Evolutionary conservation across 2,113 vertebrate genomes (phyloP).

Genomic region (Pteronura brasiliensis): DNA sequence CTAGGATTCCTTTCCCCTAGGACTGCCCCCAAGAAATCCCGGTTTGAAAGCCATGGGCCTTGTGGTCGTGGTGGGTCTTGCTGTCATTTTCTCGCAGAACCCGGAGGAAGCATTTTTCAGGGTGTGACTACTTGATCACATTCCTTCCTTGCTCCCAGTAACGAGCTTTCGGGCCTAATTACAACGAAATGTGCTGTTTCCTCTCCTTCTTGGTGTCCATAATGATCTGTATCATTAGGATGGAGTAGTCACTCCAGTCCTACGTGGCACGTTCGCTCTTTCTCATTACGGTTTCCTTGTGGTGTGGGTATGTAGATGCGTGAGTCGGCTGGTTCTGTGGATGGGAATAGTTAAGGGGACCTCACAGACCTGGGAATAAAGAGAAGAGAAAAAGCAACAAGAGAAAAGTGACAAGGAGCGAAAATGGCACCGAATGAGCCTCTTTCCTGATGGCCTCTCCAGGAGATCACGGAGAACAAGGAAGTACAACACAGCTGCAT

Average conservation of each 20-base stretch:
- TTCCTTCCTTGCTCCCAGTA: neutral
- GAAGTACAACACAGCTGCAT: neutral
- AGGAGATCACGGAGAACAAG: accelerated
- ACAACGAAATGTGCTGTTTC: conserved; percentile 39
- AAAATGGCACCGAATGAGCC: neutral
- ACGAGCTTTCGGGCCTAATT: conserved; percentile 47
- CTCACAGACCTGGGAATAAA: neutral
- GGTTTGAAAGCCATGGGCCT: neutral
- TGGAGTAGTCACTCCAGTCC: conserved; percentile 6
- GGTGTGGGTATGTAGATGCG: neutral
- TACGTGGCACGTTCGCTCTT: neutral
- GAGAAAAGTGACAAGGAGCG: neutral
- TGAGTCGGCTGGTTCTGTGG: neutral
- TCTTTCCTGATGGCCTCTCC: neutral
- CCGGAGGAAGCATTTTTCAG: neutral
- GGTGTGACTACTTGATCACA: neutral
- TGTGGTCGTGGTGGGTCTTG: accelerated
- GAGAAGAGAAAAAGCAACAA: neutral
- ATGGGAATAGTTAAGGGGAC: conserved; percentile 2
- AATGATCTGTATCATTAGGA: conserved; percentile 51
- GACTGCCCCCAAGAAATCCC: neutral
- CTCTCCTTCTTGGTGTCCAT: neutral
- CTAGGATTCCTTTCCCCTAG: neutral
- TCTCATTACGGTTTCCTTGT: conserved; percentile 6
- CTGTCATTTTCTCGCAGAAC: accelerated